These are phyloP conservation scores for Protophormia terraenovae DNA, from an alignment of 2,888 invertebrate genomes.

Conservation along the genomic window DNA sequence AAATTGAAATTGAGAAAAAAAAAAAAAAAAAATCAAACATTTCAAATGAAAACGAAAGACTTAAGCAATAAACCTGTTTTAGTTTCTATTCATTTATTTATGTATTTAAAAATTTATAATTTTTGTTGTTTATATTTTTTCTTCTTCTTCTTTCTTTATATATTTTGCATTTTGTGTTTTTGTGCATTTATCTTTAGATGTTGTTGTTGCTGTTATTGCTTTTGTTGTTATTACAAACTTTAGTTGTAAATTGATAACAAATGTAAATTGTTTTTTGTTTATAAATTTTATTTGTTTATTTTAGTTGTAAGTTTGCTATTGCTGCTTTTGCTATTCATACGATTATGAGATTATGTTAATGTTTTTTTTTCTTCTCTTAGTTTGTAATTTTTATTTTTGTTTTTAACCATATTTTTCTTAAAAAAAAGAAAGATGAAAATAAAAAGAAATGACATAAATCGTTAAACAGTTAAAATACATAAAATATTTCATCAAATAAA, in stretches of 20 bases:
- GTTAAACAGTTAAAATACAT: not conserved
- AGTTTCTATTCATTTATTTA: conserved; percentile 41
- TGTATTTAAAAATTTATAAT: conserved; percentile 24
- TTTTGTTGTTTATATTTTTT: conserved; percentile 27
- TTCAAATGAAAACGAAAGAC: conserved; percentile 62
- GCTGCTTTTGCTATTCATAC: not conserved
- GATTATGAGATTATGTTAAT: conserved; percentile 52
- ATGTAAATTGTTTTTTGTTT: conserved; percentile 41
- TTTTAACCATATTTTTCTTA: not conserved
- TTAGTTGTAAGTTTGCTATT: not conserved
- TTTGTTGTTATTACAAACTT: conserved; percentile 5
- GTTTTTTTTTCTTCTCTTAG: not conserved
- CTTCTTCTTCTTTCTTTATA: conserved; percentile 25
- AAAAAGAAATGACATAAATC: not conserved
- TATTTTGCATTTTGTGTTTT: conserved; percentile 58
- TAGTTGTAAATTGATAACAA: conserved; percentile 43
- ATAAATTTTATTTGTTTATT: not conserved
- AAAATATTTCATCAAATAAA: not conserved
- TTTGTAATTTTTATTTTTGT: not conserved
- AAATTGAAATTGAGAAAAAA: conserved; percentile 13
- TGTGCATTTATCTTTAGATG: not conserved
- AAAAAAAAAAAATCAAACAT: conserved; percentile 4
- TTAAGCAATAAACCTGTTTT: conserved; percentile 66
- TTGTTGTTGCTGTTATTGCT: conserved; percentile 3
- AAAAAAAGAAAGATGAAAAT: not conserved